Percentiles rank a stretch among this genome's conserved stretches.
Conservation (phyloP, 2,797 vertebrate genomes). For the Alcedo atthis region DNA sequence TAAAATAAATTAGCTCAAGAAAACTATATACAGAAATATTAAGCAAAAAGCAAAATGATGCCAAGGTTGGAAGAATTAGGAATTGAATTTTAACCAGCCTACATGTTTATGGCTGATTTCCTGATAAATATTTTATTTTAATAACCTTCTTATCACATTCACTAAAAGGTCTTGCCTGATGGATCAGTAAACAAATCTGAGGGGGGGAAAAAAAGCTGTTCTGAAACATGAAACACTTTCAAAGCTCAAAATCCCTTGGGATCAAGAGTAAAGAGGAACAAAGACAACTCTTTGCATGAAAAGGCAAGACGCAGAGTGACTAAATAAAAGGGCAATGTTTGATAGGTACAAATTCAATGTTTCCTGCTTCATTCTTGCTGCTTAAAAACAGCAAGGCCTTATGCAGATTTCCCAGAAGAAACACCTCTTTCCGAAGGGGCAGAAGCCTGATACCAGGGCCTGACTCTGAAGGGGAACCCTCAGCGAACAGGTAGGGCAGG, state of each 20-base stretch:
- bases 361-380: slow-evolving; percentile 29
- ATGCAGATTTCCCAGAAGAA: slow-evolving; percentile 10
- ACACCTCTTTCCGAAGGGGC: neutral
- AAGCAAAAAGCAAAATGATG: slow-evolving; percentile 58
- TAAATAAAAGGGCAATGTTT: slow-evolving; percentile 53
- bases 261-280: slow-evolving; percentile 59
- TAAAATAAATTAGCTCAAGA: slow-evolving; percentile 55
- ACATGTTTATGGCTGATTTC: slow-evolving; percentile 57
- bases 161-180: slow-evolving; percentile 60
- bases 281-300: slow-evolving; percentile 46
- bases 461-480: neutral
- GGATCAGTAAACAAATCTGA: slow-evolving; percentile 63
- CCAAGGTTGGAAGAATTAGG: slow-evolving; percentile 65
- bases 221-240: slow-evolving; percentile 61
- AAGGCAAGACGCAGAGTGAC: slow-evolving; percentile 2
- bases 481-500: neutral
- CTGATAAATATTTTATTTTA: slow-evolving; percentile 71
- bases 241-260: slow-evolving; percentile 37
- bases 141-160: slow-evolving; percentile 71
- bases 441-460: neutral
- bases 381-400: neutral
- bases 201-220: slow-evolving; percentile 38
- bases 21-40: slow-evolving; percentile 60
- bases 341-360: slow-evolving; percentile 57
- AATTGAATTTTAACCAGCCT: slow-evolving; percentile 65